These are phyloP conservation scores for Tetranychus truncatus DNA, from an alignment of 2,888 invertebrate species.

Conservation along the genomic window DNA sequence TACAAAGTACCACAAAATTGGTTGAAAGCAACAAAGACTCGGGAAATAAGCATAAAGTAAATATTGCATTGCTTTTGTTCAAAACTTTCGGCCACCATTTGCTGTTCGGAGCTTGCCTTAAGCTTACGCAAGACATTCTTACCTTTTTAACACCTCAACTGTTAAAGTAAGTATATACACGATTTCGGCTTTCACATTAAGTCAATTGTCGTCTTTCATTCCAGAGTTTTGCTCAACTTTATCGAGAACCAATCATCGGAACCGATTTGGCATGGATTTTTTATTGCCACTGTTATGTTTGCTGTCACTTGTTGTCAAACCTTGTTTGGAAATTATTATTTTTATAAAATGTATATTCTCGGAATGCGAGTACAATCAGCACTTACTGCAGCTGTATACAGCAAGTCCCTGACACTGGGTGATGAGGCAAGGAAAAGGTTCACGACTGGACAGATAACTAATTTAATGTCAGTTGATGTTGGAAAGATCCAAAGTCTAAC, in stretches of 20 bases:
- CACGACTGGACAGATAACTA: slow-evolving; percentile 76
- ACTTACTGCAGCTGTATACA: slow-evolving; percentile 69
- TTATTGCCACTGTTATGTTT: slow-evolving; percentile 58
- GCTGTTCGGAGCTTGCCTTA: slow-evolving; percentile 31
- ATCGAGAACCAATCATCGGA: slow-evolving; percentile 38
- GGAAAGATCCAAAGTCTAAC: too few relatives aligned
- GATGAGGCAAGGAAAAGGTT: slow-evolving; percentile 35
- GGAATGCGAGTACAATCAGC: slow-evolving; percentile 77
- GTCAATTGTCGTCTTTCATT: background rate
- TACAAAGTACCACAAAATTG: background rate
- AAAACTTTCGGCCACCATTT: slow-evolving; percentile 27
- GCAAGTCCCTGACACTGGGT: slow-evolving; percentile 39
- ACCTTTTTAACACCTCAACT: slow-evolving; percentile 35
- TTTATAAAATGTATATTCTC: slow-evolving; percentile 69
- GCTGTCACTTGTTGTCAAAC: slow-evolving; percentile 58
- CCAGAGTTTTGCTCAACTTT: slow-evolving; percentile 31
- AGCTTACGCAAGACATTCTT: slow-evolving; percentile 33
- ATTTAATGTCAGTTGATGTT: slow-evolving; percentile 77
- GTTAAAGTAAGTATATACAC: slow-evolving; percentile 28
- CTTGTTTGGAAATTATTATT: slow-evolving; percentile 67
- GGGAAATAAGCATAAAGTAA: background rate
- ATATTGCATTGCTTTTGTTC: slow-evolving; percentile 13
- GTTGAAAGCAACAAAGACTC: too few relatives aligned
- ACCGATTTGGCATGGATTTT: slow-evolving; percentile 63
- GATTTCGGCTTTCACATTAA: too few relatives aligned